These are phyloP conservation scores for Labeo catla DNA, from an alignment of 2,113 vertebrate genomes.

Conservation along the genomic window DNA sequence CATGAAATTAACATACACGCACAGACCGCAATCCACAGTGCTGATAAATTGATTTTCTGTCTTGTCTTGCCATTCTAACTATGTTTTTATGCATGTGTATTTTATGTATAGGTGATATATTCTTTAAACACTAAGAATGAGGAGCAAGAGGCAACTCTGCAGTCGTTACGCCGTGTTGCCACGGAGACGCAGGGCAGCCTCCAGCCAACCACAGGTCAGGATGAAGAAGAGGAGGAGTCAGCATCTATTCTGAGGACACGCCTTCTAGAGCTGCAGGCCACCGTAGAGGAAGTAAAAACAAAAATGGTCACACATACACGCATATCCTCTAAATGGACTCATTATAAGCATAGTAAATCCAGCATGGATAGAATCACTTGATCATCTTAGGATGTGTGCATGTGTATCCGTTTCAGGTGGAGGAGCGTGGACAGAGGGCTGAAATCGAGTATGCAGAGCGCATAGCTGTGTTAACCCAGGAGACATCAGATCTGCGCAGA, in stretches of 20 bases:
- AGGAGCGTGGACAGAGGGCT: slow-evolving; percentile 67
- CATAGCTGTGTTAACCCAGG: slow-evolving; percentile 64
- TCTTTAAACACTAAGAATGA: slow-evolving; percentile 93
- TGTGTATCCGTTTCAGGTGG: slow-evolving; percentile 50
- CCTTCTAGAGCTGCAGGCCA: slow-evolving; percentile 84
- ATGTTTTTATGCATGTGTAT: slow-evolving; percentile 9
- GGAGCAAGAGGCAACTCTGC: slow-evolving; percentile 85
- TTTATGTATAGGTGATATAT: slow-evolving; percentile 87
- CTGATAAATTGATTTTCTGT: not conserved
- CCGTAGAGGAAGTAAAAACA: slow-evolving; percentile 79
- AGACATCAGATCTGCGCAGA: slow-evolving; percentile 68
- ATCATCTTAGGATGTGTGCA: not conserved
- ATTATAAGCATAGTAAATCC: not conserved
- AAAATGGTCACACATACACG: not conserved
- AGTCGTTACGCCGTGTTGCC: slow-evolving; percentile 81
- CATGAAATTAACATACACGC: not conserved
- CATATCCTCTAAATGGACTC: not conserved
- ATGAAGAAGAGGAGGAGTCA: slow-evolving; percentile 78
- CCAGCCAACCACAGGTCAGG: slow-evolving; percentile 70
- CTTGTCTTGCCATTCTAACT: not conserved
- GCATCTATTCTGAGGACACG: slow-evolving; percentile 77
- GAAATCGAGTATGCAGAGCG: slow-evolving; percentile 75
- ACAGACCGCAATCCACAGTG: not conserved
- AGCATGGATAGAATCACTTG: not conserved
- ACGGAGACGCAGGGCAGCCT: slow-evolving; percentile 78